These are phyloP conservation scores for Muscicapa striata DNA, from an alignment of 2,797 vertebrate genomes.

Conservation along the genomic window DNA sequence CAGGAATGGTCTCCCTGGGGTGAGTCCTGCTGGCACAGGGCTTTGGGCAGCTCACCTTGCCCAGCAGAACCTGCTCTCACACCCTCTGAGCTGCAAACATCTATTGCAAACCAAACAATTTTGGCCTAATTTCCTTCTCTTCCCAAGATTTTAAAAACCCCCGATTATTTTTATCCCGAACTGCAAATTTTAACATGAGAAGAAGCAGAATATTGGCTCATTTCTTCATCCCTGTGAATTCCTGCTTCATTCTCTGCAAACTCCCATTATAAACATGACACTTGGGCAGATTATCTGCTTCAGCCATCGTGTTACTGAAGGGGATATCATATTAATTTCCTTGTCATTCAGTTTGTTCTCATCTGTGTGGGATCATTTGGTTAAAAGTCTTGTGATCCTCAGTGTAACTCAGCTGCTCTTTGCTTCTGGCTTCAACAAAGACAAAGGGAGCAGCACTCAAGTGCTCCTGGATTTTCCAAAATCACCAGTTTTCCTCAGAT, in stretches of 20 bases:
- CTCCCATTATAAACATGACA: not conserved
- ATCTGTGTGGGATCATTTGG: not conserved
- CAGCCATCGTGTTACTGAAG: conserved; percentile 20
- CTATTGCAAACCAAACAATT: not conserved
- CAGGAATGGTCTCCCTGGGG: not conserved
- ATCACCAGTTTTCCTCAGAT: not conserved
- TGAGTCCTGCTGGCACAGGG: not conserved
- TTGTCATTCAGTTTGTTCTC: not conserved
- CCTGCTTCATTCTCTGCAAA: not conserved
- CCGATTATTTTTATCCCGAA: not conserved
- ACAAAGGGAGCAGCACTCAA: not conserved
- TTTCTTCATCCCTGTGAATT: not conserved
- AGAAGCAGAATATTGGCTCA: not conserved
- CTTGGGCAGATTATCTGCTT: conserved; percentile 14
- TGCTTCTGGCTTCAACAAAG: not conserved
- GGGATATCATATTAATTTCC: conserved; percentile 4
- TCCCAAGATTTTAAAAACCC: not conserved
- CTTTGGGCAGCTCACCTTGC: not conserved
- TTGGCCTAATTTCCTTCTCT: not conserved
- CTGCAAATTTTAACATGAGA: not conserved
- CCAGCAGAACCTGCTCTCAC: not conserved
- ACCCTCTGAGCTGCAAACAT: not conserved
- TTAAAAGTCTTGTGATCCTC: not conserved
- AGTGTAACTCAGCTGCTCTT: not conserved
- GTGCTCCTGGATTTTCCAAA: not conserved